Conservation (phyloP, 2,797 vertebrate genomes). For the Megaceryle alcyon region DNA sequence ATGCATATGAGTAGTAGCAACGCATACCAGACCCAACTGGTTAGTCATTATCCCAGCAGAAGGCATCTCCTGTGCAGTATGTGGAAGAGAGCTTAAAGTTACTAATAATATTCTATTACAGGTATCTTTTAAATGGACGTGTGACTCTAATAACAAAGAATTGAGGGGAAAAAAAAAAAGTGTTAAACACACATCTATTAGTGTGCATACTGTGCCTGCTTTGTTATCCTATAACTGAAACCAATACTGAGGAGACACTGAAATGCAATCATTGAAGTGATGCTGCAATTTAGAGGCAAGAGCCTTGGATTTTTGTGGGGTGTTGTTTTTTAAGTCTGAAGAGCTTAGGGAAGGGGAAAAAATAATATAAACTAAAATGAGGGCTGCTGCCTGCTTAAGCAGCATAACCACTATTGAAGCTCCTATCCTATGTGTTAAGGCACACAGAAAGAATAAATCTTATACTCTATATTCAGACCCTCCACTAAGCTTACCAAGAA, state of each 20-base stretch:
- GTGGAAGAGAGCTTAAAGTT: neutral
- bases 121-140: neutral
- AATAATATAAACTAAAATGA: neutral
- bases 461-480: neutral
- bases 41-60: neutral
- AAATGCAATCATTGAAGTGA: neutral
- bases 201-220: too few relatives aligned
- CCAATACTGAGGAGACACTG: neutral
- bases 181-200: neutral
- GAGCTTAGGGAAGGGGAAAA: neutral
- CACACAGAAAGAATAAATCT: neutral
- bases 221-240: neutral
- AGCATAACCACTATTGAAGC: neutral
- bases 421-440: neutral
- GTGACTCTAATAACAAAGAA: neutral
- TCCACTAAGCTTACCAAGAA: neutral
- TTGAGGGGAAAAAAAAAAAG: neutral
- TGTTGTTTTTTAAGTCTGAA: neutral
- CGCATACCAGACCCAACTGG: rapidly evolving
- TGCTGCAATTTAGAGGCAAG: too few relatives aligned
- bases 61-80: neutral
- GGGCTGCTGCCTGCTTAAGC: neutral
- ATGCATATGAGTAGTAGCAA: neutral
- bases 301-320: neutral
- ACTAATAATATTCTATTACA: neutral